These are phyloP conservation scores for Oreocharis arfaki DNA, from an alignment of 2,113 vertebrate genomes.

Conservation along the genomic window DNA sequence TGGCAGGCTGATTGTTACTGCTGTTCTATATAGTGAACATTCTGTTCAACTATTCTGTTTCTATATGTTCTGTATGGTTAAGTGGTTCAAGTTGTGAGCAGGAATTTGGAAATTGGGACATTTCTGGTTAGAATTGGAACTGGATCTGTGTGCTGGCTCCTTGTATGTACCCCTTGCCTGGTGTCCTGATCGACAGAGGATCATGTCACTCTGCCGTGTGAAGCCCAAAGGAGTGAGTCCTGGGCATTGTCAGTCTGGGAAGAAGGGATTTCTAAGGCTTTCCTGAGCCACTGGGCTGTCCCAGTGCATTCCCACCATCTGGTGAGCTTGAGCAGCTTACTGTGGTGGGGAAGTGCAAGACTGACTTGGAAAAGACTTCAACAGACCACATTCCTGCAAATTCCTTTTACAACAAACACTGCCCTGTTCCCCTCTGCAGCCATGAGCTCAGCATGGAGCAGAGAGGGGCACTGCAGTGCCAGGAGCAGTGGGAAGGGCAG, in stretches of 20 bases:
- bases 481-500: background rate
- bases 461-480: background rate
- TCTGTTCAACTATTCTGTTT: no score
- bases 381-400: background rate
- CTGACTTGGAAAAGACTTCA: background rate
- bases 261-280: background rate
- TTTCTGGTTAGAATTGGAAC: background rate
- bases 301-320: background rate
- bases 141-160: background rate
- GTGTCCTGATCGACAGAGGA: background rate
- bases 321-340: background rate
- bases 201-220: background rate
- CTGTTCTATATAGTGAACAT: background rate
- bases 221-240: background rate
- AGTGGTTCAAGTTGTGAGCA: background rate
- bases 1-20: background rate
- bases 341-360: background rate
- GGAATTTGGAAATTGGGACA: background rate
- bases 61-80: no score
- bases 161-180: rapidly evolving
- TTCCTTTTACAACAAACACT: background rate
- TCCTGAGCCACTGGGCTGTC: background rate
- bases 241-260: background rate
- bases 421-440: background rate
- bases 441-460: background rate